phyloP scores from a whole-genome alignment of 1,140 invertebrate genomes.

The Drosophila littoralis region DNA sequence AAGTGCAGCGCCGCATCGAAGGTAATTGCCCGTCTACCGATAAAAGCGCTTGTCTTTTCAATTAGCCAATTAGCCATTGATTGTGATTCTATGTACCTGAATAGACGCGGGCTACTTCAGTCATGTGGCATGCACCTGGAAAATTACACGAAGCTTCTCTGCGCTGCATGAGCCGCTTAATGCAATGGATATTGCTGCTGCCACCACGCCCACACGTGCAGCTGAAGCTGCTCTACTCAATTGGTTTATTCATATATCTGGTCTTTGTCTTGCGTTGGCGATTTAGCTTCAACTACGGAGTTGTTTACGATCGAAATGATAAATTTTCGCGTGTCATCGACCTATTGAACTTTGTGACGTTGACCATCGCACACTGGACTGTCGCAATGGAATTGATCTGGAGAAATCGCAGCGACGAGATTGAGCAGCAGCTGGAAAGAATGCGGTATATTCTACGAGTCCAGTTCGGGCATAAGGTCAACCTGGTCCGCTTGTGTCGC shows the following conservation, averaged over 20 bases:
- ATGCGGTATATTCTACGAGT: slow-evolving; percentile 11
- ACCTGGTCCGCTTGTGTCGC: slow-evolving; percentile 15
- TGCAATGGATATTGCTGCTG: slow-evolving; percentile 43
- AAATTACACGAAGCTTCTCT: slow-evolving; percentile 50
- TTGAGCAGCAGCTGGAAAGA: slow-evolving; percentile 43
- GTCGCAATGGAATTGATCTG: slow-evolving; percentile 46
- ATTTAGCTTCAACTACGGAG: slow-evolving; percentile 34
- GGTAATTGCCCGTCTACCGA: background rate
- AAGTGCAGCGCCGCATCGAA: background rate
- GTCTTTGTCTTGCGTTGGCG: background rate
- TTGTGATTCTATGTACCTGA: background rate
- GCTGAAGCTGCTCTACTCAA: slow-evolving; percentile 30
- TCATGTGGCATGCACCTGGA: slow-evolving; percentile 42
- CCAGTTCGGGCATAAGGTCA: slow-evolving; percentile 11
- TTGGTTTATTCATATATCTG: background rate
- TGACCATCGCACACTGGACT: slow-evolving; percentile 12
- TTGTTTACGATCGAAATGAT: slow-evolving; percentile 33
- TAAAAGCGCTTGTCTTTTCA: background rate
- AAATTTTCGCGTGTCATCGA: slow-evolving; percentile 48
- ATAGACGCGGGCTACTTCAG: slow-evolving; percentile 2
- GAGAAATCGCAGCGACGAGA: slow-evolving; percentile 17
- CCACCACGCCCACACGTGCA: slow-evolving; percentile 13
- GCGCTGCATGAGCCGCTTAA: slow-evolving; percentile 33
- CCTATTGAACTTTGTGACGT: slow-evolving; percentile 17
- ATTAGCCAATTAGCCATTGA: slow-evolving; percentile 37